phyloP scores from a whole-genome alignment of 2,797 vertebrate genomes.

The Peromyscus aztecus region DNA sequence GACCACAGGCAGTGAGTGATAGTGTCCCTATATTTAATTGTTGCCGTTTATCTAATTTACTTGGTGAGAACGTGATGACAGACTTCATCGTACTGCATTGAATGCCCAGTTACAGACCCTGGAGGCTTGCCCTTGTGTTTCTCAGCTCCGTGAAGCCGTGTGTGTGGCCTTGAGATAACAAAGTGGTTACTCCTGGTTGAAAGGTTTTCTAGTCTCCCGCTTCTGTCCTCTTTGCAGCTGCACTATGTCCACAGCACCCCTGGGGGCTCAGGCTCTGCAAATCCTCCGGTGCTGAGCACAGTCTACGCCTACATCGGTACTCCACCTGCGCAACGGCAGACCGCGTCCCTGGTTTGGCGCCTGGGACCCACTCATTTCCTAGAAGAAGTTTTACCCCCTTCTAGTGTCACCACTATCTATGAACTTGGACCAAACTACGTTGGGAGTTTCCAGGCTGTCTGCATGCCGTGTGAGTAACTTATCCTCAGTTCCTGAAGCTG shows the following conservation, averaged over 20 bases:
- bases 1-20: neutral
- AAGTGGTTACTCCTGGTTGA: fast-evolving
- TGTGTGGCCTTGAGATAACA: neutral
- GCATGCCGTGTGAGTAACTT: constrained; percentile 93
- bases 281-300: constrained; percentile 95
- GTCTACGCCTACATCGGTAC: constrained; percentile 96
- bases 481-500: neutral
- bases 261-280: constrained; percentile 95
- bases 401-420: constrained; percentile 93
- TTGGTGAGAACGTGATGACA: neutral
- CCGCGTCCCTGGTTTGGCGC: constrained; percentile 96
- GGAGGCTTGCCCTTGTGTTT: constrained; percentile 21
- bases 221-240: constrained; percentile 88
- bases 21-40: neutral
- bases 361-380: constrained; percentile 97
- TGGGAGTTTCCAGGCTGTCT: constrained; percentile 97
- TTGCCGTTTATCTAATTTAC: neutral
- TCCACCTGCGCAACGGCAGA: constrained; percentile 95
- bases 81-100: neutral
- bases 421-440: constrained; percentile 97
- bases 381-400: constrained; percentile 96
- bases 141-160: neutral
- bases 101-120: neutral
- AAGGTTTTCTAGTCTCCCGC: fast-evolving
- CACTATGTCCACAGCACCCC: constrained; percentile 97